Percentiles rank a stretch among this genome's conserved stretches.
These are phyloP conservation scores for Isurus oxyrinchus DNA, from an alignment of 2,113 vertebrate genomes.

Conservation along the genomic window DNA sequence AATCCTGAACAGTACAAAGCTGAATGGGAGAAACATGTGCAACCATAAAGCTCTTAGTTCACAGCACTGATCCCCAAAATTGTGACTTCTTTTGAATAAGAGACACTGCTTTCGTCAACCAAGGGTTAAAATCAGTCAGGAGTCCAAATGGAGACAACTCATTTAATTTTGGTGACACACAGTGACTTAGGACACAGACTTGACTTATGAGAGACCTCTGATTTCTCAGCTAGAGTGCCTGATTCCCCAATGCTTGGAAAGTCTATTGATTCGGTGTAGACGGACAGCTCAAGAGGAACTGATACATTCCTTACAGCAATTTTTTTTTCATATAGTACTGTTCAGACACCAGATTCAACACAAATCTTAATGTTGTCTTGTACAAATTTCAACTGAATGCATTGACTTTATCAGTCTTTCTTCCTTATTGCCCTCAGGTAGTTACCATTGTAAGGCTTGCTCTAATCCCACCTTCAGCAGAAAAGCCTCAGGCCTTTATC, in stretches of 20 bases:
- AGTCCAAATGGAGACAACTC: conserved; percentile 91
- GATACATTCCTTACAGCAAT: conserved; percentile 65
- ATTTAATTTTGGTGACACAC: conserved; percentile 86
- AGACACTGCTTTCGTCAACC: conserved; percentile 48
- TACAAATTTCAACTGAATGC: conserved; percentile 31
- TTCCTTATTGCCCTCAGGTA: conserved; percentile 31
- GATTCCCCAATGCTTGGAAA: conserved; percentile 78
- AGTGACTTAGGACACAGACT: conserved; percentile 70
- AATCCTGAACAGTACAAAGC: not conserved
- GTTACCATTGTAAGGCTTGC: conserved; percentile 22
- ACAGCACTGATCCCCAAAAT: not conserved
- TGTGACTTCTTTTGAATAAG: not conserved
- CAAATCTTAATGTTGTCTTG: conserved; percentile 21
- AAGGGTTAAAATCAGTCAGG: conserved; percentile 78
- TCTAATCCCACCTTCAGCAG: conserved; percentile 32
- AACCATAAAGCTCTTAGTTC: not conserved
- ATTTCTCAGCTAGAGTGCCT: conserved; percentile 71
- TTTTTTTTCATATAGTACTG: conserved; percentile 42
- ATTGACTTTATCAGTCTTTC: conserved; percentile 35
- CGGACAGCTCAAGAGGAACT: conserved; percentile 68
- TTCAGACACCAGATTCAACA: conserved; percentile 4
- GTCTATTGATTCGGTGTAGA: conserved; percentile 85
- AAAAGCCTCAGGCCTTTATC: conserved; percentile 30
- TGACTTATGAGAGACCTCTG: conserved; percentile 81
- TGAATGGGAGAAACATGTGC: not conserved